phyloP scores from a whole-genome alignment of 2,113 vertebrate genomes.

The Antechinus flavipes region DNA sequence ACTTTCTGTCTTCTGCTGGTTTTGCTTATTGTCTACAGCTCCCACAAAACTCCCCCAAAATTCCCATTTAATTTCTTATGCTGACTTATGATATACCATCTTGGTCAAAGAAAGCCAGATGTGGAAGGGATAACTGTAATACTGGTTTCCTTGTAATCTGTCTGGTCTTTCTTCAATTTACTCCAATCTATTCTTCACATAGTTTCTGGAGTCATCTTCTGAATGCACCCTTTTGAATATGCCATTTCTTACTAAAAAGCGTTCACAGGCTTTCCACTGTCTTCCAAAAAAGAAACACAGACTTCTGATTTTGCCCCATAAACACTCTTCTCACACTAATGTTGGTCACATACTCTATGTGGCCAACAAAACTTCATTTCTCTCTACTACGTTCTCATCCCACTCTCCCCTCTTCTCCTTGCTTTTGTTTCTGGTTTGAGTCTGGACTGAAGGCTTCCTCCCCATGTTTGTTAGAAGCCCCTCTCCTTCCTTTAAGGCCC shows the following conservation, averaged over 20 bases:
- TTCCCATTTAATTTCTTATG: no score
- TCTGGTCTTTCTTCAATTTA: not conserved
- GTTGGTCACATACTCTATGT: no score
- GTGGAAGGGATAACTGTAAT: not conserved
- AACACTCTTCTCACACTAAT: not conserved
- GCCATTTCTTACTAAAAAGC: not conserved
- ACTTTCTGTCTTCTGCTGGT: no score
- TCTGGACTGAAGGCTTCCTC: not conserved
- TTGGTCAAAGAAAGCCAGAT: no score
- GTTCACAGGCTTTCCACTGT: not conserved
- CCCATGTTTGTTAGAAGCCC: not conserved
- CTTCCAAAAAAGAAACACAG: not conserved
- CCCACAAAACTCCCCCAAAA: no score
- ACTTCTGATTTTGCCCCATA: not conserved
- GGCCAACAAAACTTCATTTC: not conserved
- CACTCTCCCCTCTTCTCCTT: not conserved
- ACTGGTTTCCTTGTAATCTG: not conserved
- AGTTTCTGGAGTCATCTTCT: not conserved
- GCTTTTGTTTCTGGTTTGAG: no score
- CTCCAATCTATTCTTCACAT: not conserved
- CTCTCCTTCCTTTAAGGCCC: not conserved
- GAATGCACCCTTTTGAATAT: not conserved
- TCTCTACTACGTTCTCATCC: not conserved
- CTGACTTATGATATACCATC: no score
- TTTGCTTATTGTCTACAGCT: no score